These are phyloP conservation scores for Nilaparvata lugens DNA, from an alignment of 1,140 invertebrate genomes.

Conservation along the genomic window DNA sequence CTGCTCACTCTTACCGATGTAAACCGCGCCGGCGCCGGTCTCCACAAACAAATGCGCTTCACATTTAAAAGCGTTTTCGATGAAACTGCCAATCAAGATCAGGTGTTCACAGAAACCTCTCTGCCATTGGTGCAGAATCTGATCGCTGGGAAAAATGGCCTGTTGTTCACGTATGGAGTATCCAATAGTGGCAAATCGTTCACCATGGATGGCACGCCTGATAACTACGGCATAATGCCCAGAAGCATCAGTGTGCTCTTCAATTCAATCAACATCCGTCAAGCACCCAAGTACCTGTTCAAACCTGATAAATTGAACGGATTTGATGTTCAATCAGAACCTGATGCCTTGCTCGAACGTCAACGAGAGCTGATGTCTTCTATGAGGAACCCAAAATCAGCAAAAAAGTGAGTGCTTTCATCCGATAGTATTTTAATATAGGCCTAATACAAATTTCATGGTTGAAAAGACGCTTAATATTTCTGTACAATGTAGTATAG, in stretches of 20 bases:
- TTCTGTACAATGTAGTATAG: too few species aligned
- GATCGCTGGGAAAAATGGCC: constrained; percentile 72
- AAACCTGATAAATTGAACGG: constrained; percentile 89
- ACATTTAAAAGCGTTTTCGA: constrained; percentile 80
- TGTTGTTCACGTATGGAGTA: constrained; percentile 92
- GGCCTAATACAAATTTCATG: too few species aligned
- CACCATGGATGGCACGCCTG: constrained; percentile 69
- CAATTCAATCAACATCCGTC: constrained; percentile 64
- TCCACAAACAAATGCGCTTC: constrained; percentile 60
- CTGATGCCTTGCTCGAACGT: constrained; percentile 75
- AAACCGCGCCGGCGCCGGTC: constrained; percentile 49
- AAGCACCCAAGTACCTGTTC: constrained; percentile 77
- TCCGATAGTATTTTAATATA: too few species aligned
- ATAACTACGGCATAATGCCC: constrained; percentile 49
- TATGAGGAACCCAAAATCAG: constrained; percentile 25
- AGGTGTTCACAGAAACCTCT: constrained; percentile 70
- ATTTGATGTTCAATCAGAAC: constrained; percentile 81
- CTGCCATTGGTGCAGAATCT: constrained; percentile 76
- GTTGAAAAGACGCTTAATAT: too few species aligned
- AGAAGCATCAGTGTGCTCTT: constrained; percentile 86
- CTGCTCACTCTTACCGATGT: constrained; percentile 55
- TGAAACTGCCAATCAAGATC: constrained; percentile 62
- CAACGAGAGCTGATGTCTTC: constrained; percentile 42
- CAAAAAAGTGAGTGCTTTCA: too few species aligned
- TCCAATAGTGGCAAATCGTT: constrained; percentile 95